A percentile compares a stretch with the other conserved stretches of the same genome.
These are phyloP conservation scores for Nanger granti DNA, from an alignment of 2,113 vertebrate genomes.

Conservation along the genomic window DNA sequence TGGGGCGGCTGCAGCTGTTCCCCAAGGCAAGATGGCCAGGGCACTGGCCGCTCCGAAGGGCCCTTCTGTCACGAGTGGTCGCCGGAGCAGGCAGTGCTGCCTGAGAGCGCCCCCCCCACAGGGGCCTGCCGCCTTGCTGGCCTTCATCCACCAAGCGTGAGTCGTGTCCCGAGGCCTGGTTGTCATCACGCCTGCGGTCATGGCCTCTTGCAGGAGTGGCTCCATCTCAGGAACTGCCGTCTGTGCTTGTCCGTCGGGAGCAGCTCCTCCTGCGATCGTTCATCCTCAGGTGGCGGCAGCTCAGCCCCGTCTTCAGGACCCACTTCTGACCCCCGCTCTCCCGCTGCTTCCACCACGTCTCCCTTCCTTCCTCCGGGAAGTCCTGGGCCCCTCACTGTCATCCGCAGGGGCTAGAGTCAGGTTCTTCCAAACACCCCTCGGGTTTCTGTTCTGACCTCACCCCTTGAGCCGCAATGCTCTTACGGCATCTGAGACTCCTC, in stretches of 20 bases:
- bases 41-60: not conserved
- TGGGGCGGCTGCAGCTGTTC: not conserved
- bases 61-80: not conserved
- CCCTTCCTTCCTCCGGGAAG: not conserved
- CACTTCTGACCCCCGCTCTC: not conserved
- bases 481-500: not conserved
- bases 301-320: not conserved
- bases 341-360: not conserved
- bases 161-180: accelerated
- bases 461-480: not conserved
- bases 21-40: not conserved
- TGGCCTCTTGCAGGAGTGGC: not conserved
- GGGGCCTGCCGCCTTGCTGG: accelerated
- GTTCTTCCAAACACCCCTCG: not conserved
- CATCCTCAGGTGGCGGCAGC: not conserved
- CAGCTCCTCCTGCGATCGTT: not conserved
- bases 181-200: accelerated
- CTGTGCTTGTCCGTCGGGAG: accelerated
- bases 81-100: not conserved
- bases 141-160: accelerated
- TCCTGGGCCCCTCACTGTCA: not conserved
- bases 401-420: not conserved
- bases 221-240: accelerated
- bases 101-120: accelerated
- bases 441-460: not conserved